Percentiles rank a stretch among this genome's conserved stretches.
Evolutionary conservation across 2,888 invertebrate genomes (phyloP).

Genomic region (Eledona agricola): DNA sequence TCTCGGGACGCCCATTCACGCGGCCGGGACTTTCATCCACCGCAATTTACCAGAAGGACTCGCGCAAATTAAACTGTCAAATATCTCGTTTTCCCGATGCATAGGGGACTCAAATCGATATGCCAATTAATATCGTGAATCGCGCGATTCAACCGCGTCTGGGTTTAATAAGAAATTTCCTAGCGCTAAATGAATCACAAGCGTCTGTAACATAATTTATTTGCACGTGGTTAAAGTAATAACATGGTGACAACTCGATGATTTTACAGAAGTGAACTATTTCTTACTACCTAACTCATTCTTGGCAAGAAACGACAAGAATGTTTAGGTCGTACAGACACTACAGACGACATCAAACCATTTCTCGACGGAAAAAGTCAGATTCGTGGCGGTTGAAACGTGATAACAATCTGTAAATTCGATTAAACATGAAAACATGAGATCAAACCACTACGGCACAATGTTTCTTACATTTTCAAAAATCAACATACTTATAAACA

Average conservation of each 20-base stretch:
- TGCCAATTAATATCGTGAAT: slow-evolving; percentile 17
- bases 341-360: slow-evolving; percentile 37
- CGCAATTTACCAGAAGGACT: slow-evolving; percentile 62
- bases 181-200: slow-evolving; percentile 10
- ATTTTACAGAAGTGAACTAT: slow-evolving; percentile 34
- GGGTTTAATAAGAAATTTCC: slow-evolving; percentile 13
- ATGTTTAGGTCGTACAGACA: slow-evolving; percentile 31
- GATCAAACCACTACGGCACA: slow-evolving; percentile 45
- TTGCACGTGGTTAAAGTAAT: slow-evolving; percentile 40
- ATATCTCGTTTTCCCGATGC: slow-evolving; percentile 52
- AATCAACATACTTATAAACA: slow-evolving; percentile 20
- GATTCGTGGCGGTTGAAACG: slow-evolving; percentile 37
- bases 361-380: slow-evolving; percentile 38
- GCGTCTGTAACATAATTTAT: slow-evolving; percentile 41
- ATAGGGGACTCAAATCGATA: slow-evolving; percentile 49
- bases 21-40: slow-evolving; percentile 56
- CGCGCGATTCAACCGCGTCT: slow-evolving; percentile 1
- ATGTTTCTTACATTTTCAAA: slow-evolving; percentile 29
- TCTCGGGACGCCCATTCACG: slow-evolving; percentile 50
- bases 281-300: slow-evolving; percentile 30
- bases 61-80: slow-evolving; percentile 62
- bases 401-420: slow-evolving; percentile 35
- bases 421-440: slow-evolving; percentile 34
- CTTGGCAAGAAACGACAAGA: slow-evolving; percentile 37
- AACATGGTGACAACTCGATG: slow-evolving; percentile 34